Conservation (phyloP, 2,888 invertebrate genomes). For the Xestia ashworthii region DNA sequence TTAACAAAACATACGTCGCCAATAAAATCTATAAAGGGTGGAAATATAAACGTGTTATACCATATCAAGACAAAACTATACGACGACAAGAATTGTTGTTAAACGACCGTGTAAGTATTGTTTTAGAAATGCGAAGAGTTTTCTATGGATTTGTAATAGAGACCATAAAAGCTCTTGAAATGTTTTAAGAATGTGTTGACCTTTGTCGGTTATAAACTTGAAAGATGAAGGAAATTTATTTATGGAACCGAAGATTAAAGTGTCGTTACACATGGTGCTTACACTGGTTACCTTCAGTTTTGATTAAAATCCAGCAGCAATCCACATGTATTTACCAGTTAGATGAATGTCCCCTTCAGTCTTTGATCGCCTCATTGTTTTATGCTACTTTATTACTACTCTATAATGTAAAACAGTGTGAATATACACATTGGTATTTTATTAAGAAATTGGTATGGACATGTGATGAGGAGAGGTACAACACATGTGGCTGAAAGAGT, state of each 20-base stretch:
- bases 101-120: conserved; percentile 22
- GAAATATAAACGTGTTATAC: conserved; percentile 11
- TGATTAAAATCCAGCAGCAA: background rate
- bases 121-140: background rate
- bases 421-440: background rate
- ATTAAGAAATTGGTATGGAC: background rate
- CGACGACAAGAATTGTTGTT: background rate
- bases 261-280: background rate
- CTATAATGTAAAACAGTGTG: background rate
- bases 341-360: background rate
- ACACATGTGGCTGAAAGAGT: background rate
- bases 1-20: background rate
- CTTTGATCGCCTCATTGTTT: background rate
- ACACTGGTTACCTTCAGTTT: background rate
- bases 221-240: background rate
- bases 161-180: background rate
- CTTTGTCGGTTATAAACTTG: background rate
- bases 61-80: background rate
- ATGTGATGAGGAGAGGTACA: background rate
- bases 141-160: background rate
- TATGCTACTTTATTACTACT: too few relatives aligned
- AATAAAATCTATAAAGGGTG: conserved; percentile 7
- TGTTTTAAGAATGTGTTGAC: background rate
- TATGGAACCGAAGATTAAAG: background rate
- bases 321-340: background rate